Base-by-base conservation (phyloP, 2,113 vertebrate genomes). In the Chloroceryle aenea region DNA sequence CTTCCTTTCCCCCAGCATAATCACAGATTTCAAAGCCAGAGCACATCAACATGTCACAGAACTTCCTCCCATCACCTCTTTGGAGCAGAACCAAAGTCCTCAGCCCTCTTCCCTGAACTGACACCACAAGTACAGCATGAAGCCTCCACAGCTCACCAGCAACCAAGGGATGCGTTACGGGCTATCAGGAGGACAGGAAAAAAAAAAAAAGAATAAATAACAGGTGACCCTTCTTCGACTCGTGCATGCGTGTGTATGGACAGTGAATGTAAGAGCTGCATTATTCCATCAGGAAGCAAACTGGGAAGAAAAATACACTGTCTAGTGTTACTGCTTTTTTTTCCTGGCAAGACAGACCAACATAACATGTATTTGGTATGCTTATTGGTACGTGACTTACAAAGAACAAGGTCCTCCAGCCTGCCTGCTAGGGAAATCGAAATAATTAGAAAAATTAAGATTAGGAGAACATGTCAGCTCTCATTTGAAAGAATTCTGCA, bases 201-300 rank as follows among this genome's bases (percentile, higher is more conserved):
- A 80, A 27, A 80, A 27, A 58, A 23, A 16, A 45, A 86, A 67
- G 18, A 36, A 14, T 4, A 21, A 80, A 22, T 26, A 68, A 29
- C 48, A 78, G 43, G 61, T 67, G 42, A 85, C 5, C 14, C 21
- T 77, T 77, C 76, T 19, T 12, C 45, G 48, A 47, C 55, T 55
- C 77, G 40, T 22, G 45, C 22, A 20, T 11, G 21, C 0, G 0
- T 6, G 7, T 17, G 26, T 16, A 38, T 1, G 1, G 20, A 38
- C 32, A 47, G 29, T 10, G 34, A 69, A 72, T 47, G 8, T 45
- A 40, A 21, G 67, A 89, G 48, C 53, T 47, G 68, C 48, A 19
- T 4, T 48, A 30, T 59, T 79, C 55, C 71, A 61, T 17, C 21
- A 43, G 34, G 27, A 34, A 86, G 62, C 21, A 79, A 90, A 71